These are phyloP conservation scores for Coluber constrictor DNA, from an alignment of 2,797 vertebrate species.

Conservation along the genomic window DNA sequence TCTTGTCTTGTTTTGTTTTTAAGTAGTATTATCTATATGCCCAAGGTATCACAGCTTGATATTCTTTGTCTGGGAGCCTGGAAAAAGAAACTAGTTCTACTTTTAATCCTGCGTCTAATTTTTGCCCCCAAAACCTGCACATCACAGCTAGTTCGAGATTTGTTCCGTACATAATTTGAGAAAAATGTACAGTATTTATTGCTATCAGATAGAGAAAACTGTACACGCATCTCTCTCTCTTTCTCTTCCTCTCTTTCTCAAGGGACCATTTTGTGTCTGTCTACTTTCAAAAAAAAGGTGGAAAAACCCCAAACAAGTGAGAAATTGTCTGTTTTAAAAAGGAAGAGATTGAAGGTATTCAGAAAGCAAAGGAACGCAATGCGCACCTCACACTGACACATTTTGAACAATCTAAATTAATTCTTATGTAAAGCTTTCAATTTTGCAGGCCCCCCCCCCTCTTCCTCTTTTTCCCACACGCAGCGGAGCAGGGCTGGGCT, in stretches of 20 bases:
- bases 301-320: neutral
- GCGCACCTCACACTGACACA: neutral
- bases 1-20: neutral
- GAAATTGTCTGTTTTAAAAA: neutral
- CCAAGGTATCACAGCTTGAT: neutral
- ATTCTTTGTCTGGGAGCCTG: neutral
- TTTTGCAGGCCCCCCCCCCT: neutral
- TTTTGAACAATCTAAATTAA: slow-evolving; percentile 13
- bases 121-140: neutral
- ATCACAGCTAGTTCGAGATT: neutral
- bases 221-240: neutral
- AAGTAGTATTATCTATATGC: neutral
- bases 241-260: neutral
- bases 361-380: rapidly evolving
- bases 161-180: no score
- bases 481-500: neutral
- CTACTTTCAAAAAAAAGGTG: neutral
- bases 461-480: neutral
- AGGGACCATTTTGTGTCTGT: neutral
- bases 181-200: neutral
- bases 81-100: neutral
- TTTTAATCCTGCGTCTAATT: neutral
- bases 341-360: slow-evolving; percentile 7
- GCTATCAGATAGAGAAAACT: neutral
- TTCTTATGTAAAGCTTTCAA: neutral